Evolutionary conservation across 2,113 vertebrate species (phyloP), one percentile per base, ranked within the genome.

Genomic region (Promerops cafer): DNA sequence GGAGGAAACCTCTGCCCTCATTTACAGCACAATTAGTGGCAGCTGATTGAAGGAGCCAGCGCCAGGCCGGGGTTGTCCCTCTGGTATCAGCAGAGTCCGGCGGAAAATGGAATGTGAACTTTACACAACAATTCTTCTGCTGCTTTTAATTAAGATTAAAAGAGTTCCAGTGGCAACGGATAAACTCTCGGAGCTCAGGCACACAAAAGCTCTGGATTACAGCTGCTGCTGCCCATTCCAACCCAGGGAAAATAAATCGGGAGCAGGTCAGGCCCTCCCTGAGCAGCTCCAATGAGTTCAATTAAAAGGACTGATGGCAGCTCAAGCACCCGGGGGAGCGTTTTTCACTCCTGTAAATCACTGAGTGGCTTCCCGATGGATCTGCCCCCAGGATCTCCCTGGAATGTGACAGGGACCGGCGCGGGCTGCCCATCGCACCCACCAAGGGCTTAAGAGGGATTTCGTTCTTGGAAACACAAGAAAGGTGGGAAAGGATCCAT

Each of bases 41-140:
- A 24, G 8, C 26, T 90, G 22, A 93, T 19, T 56, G 42, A 28
- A 39, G 59, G 66, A 80, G 71, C 18, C 80, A 56, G 75, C 0
- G 0, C 63, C 61, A 33, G 37, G 23, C 79, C 0, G 0, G 35
- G 33, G 23, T 57, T 30, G 9, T 23, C 80, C 44, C 47, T 66
- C 52, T 7, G 8, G 4, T 39, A 10, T 17, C 45, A 16, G 24
- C 65, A 6, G 35, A 37, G 7, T 21, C 66, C 33, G 7, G 2
- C 24, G 53, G 52, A 61, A 83, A 72, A 66, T 5, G 47, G 26
- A 26, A 27, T 6, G 22, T 5, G 50, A 59, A 53, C 54, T 91
- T 70, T 4, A 20, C 2, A 27, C 71, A 60, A 42, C 20, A 11
- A 2, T 24, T 74, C n/a, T 47, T 44, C 30, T 42, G 20, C 50